phyloP scores from a whole-genome alignment of 2,888 invertebrate genomes.

The Eilema sororculum region DNA sequence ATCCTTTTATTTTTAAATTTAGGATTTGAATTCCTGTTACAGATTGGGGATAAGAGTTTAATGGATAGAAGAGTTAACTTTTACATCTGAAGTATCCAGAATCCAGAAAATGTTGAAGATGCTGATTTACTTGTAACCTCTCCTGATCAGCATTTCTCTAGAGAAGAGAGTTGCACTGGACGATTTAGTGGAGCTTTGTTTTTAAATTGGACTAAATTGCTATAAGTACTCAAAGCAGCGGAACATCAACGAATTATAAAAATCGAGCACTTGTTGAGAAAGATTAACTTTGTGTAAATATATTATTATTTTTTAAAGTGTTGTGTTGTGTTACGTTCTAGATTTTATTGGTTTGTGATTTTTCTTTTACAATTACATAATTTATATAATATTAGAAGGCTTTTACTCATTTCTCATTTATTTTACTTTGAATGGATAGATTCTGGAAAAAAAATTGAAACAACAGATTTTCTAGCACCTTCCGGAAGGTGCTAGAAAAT shows the following conservation, averaged over 20 bases:
- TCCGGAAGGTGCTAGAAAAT: no score
- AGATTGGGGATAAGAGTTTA: neutral
- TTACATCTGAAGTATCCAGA: neutral
- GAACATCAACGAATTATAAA: neutral
- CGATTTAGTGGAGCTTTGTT: no score
- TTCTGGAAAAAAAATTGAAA: no score
- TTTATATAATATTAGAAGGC: neutral
- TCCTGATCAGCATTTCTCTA: neutral
- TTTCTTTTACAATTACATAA: neutral
- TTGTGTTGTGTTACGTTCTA: neutral
- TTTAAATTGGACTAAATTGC: no score
- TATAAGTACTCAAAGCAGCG: no score
- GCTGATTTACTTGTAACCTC: neutral
- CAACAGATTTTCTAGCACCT: no score
- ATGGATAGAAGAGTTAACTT: neutral
- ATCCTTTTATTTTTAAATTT: neutral
- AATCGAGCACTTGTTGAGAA: neutral
- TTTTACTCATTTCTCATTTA: neutral
- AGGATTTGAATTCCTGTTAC: neutral
- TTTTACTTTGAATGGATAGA: neutral
- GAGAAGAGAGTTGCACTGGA: no score
- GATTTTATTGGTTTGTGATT: neutral
- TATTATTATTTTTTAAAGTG: neutral
- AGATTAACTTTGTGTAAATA: neutral
- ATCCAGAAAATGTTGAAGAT: neutral